These are phyloP conservation scores for Agonum fuliginosum DNA, from an alignment of 2,888 invertebrate species.

Conservation along the genomic window DNA sequence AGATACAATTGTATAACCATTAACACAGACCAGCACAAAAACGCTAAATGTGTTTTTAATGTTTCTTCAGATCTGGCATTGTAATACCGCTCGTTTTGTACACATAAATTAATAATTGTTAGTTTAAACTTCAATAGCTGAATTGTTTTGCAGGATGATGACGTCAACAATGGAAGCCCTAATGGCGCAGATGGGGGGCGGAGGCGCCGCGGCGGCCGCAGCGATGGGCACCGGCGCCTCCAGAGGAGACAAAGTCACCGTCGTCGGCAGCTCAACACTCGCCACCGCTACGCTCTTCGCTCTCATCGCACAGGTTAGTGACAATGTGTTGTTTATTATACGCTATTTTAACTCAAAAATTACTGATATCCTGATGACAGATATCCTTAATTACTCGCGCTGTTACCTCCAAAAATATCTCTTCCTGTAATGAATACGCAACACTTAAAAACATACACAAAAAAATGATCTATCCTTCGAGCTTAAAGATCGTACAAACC, in stretches of 20 bases:
- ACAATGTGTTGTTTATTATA: background rate
- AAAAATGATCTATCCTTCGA: background rate
- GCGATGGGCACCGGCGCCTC: conserved; percentile 65
- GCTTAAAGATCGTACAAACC: background rate
- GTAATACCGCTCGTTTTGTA: too few species aligned
- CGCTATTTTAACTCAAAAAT: background rate
- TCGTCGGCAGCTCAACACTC: conserved; percentile 80
- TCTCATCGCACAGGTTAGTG: conserved; percentile 76
- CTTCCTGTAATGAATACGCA: too few species aligned
- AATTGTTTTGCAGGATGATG: conserved; percentile 61
- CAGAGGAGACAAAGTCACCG: conserved; percentile 74
- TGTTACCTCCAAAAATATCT: background rate
- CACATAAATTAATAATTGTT: too few species aligned
- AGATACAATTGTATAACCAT: background rate
- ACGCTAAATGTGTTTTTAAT: conserved; percentile 22
- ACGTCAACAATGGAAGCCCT: conserved; percentile 66
- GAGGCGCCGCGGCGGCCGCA: conserved; percentile 57
- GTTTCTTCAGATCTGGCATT: background rate
- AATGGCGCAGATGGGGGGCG: conserved; percentile 63
- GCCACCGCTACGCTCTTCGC: conserved; percentile 79
- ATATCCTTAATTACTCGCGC: background rate
- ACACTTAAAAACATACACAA: too few species aligned
- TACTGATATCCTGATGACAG: too few species aligned
- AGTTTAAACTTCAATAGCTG: too few species aligned
- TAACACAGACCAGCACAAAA: background rate